Evolutionary conservation across 2,888 invertebrate genomes (phyloP), one percentile per base, ranked within the genome.

Genomic region (Leptopilina drosophilae): DNA sequence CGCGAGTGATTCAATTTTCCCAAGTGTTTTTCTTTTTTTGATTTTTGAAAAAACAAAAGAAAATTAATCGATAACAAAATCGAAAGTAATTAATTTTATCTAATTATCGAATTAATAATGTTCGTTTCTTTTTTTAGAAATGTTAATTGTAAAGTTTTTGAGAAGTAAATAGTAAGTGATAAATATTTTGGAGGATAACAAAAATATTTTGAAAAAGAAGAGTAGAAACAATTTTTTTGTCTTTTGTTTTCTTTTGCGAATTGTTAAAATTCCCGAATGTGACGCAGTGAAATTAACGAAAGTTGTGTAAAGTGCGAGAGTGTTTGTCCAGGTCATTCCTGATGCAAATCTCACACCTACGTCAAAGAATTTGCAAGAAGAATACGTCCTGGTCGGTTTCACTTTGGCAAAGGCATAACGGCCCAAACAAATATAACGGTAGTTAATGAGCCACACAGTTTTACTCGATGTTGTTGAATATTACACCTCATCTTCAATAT

Each of bases 401-500:
- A 91, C 90, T 91, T 90, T 87, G 87, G 87, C 87, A 64, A 62
- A 87, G 87, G 87, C 87, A 90, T 91, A 91, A 91, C 91, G 91
- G 91, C 91, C 90, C 88, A 89, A 89, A 90, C 89, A 91, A 90
- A 90, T 87, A 89, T 91, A 91, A 91, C 91, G 88, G 90, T 91
- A 87, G 89, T 92, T 87, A 92, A 92, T 87, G 88, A 90, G 86
- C 88, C 85, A 76, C 86, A 84, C 76, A 76, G 76, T 76, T 76
- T 62, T 76, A 62, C 76, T 59, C 40, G 42, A 62, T 33, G 49
- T 66, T 66, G 66, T 20, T 64, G 56, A 49, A 64, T 42, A 76
- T 64, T 76, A 56, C 59, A 76, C 11, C 14, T 49, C 20, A 26
- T 49, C 9, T 33, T 73, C 26, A 73, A 49, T n/a, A 53, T 46